Conservation (phyloP, 1,140 invertebrate genomes). For the Pachypeltis micranthus region DNA sequence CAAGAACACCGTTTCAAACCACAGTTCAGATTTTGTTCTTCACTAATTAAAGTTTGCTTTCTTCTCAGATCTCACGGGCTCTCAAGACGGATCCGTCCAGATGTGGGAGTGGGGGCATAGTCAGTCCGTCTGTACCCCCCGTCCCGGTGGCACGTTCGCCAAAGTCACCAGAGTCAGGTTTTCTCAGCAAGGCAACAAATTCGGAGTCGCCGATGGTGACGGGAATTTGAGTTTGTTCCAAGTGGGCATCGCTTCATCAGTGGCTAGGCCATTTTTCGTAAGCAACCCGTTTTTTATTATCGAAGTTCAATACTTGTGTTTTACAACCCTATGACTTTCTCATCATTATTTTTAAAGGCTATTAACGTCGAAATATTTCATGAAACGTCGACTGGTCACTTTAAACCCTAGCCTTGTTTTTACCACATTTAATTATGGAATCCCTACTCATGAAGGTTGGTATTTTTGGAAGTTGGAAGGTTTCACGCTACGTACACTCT, state of each 20-base stretch:
- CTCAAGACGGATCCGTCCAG: constrained; percentile 92
- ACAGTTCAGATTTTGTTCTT: neutral
- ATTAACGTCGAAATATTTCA: too few species aligned
- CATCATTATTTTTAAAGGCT: neutral
- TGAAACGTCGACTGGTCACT: too few species aligned
- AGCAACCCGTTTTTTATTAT: constrained; percentile 29
- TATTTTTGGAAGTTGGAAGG: too few species aligned
- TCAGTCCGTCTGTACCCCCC: constrained; percentile 74
- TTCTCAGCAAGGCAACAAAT: constrained; percentile 95
- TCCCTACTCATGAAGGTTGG: too few species aligned
- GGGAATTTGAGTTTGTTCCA: constrained; percentile 81
- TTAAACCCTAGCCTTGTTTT: too few species aligned
- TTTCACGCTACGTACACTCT: too few species aligned
- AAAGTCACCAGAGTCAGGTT: constrained; percentile 94
- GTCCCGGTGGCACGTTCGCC: constrained; percentile 80
- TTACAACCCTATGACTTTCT: neutral
- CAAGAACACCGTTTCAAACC: too few species aligned
- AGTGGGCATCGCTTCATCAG: constrained; percentile 70
- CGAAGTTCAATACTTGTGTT: neutral
- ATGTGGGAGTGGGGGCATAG: constrained; percentile 97
- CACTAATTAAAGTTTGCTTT: constrained; percentile 12
- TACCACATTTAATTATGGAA: too few species aligned
- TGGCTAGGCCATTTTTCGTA: constrained; percentile 88
- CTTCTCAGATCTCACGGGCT: constrained; percentile 77
- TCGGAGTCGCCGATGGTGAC: constrained; percentile 87